Percentiles rank a stretch among this genome's conserved stretches.
Evolutionary conservation across 2,888 invertebrate genomes (phyloP).

Genomic region (Cantharis nigra): DNA sequence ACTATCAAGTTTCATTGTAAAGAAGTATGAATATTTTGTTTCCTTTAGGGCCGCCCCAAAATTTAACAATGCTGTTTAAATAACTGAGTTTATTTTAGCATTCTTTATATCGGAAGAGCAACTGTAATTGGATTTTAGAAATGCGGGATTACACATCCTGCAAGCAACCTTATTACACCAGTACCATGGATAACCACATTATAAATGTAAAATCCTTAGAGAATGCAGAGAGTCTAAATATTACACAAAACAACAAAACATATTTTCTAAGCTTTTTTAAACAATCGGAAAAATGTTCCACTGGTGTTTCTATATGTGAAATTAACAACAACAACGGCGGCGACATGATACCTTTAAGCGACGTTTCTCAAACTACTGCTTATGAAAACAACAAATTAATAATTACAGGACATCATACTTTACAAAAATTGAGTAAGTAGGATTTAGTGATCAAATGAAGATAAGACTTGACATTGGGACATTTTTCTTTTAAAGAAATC

Average conservation of each 20-base stretch:
- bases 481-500: neutral
- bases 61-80: no score
- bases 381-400: neutral
- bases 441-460: no score
- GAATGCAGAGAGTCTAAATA: neutral
- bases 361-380: neutral
- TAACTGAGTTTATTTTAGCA: neutral
- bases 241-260: neutral
- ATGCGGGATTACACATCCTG: neutral
- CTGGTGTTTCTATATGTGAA: constrained; percentile 9
- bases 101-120: neutral
- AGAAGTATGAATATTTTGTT: neutral
- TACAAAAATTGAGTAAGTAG: neutral
- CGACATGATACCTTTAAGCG: neutral
- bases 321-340: neutral
- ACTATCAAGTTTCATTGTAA: neutral
- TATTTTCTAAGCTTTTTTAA: constrained; percentile 15
- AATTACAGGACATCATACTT: constrained; percentile 2
- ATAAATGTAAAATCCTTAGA: constrained; percentile 9
- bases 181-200: neutral
- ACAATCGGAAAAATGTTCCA: constrained; percentile 2
- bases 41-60: no score
- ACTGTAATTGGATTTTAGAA: neutral
- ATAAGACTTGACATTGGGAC: no score
- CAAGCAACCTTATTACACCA: neutral